phyloP scores from a whole-genome alignment of 1,140 invertebrate species.

The Dendroctonus valens region DNA sequence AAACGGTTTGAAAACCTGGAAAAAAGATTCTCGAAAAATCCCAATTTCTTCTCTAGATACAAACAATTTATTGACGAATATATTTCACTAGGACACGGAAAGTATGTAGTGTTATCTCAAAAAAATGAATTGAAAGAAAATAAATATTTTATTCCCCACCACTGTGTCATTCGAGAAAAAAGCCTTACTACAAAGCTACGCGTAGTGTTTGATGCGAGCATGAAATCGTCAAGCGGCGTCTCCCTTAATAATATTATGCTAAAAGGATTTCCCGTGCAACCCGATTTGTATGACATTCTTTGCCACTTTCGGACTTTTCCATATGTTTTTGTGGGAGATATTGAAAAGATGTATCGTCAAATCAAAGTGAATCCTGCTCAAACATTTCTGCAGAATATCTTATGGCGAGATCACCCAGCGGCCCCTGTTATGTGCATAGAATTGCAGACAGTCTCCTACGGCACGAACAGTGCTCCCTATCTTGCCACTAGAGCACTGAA shows the following conservation, averaged over 20 bases:
- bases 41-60: slow-evolving; percentile 24
- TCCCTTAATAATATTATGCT: slow-evolving; percentile 45
- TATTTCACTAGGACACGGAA: slow-evolving; percentile 39
- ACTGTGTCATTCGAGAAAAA: slow-evolving; percentile 45
- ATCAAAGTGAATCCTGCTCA: slow-evolving; percentile 43
- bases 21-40: slow-evolving; percentile 22
- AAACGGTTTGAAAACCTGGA: slow-evolving; percentile 26
- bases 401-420: slow-evolving; percentile 43
- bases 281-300: slow-evolving; percentile 49
- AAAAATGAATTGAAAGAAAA: slow-evolving; percentile 8
- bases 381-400: slow-evolving; percentile 44
- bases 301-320: slow-evolving; percentile 42
- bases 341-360: slow-evolving; percentile 51
- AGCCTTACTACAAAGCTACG: slow-evolving; percentile 41
- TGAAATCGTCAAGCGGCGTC: slow-evolving; percentile 38
- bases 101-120: slow-evolving; percentile 23
- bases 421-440: slow-evolving; percentile 40
- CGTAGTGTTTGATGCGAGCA: slow-evolving; percentile 49
- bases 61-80: slow-evolving; percentile 43
- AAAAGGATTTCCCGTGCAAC: slow-evolving; percentile 47
- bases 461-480: slow-evolving; percentile 44
- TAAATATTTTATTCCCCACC: slow-evolving; percentile 51
- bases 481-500: slow-evolving; percentile 38
- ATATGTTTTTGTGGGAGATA: slow-evolving; percentile 45
- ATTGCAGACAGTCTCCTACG: slow-evolving; percentile 48